Conservation (phyloP, 1,140 invertebrate species). For the Ectropis grisescens region DNA sequence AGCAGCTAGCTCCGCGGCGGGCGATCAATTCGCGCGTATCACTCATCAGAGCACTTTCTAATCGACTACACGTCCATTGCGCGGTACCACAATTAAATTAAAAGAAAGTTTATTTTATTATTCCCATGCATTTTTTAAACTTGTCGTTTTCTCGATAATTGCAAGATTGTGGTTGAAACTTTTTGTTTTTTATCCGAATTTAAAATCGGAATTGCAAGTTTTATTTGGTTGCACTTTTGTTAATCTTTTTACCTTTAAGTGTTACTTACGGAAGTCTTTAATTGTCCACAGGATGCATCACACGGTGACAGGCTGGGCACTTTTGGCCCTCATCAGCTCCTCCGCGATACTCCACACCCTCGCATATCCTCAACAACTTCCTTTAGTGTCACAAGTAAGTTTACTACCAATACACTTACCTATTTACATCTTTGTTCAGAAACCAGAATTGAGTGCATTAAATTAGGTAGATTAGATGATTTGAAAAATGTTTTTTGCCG, state of each 20-base stretch:
- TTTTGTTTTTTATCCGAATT: too few relatives aligned
- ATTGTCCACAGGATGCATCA: conserved; percentile 60
- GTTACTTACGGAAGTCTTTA: conserved; percentile 21
- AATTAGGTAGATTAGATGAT: too few relatives aligned
- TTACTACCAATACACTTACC: not conserved
- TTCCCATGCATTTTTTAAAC: too few relatives aligned
- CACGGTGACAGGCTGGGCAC: conserved; percentile 66
- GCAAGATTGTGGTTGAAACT: too few relatives aligned
- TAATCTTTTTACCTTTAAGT: not conserved
- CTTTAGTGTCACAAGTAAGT: conserved; percentile 60
- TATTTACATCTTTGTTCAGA: too few relatives aligned
- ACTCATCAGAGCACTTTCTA: conserved; percentile 64
- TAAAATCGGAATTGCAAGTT: too few relatives aligned
- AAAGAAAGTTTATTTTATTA: conserved; percentile 15
- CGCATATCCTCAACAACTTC: conserved; percentile 68
- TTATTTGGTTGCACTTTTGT: too few relatives aligned
- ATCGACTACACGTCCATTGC: conserved; percentile 37
- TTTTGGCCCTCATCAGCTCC: conserved; percentile 69
- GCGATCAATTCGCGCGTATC: conserved; percentile 54
- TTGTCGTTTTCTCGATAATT: too few relatives aligned
- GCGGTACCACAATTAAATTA: conserved; percentile 31
- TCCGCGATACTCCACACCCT: conserved; percentile 69
- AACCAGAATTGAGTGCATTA: too few relatives aligned
- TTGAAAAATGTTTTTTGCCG: too few relatives aligned
- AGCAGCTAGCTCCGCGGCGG: conserved; percentile 41